These are phyloP conservation scores for Remorina albescens DNA, from an alignment of 2,797 vertebrate genomes.

Conservation along the genomic window DNA sequence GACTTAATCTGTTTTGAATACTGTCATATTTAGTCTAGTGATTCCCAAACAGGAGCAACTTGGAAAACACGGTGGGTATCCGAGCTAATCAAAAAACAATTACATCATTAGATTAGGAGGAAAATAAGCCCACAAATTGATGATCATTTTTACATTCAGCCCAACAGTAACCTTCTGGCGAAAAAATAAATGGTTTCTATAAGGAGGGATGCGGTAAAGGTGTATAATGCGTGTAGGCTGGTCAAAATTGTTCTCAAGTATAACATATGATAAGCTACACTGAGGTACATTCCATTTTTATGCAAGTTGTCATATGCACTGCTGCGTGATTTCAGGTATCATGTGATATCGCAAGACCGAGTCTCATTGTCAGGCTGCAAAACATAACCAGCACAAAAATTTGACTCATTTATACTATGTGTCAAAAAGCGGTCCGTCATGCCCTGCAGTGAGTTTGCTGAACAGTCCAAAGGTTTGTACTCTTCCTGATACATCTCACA, in stretches of 20 bases:
- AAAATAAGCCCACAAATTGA: neutral
- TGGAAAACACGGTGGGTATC: too few relatives aligned
- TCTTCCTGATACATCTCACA: slow-evolving; percentile 1
- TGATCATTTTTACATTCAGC: neutral
- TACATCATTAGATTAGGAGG: too few relatives aligned
- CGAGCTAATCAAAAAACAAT: too few relatives aligned
- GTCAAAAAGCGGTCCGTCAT: slow-evolving; percentile 14
- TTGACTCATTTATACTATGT: slow-evolving; percentile 29
- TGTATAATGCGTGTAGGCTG: too few relatives aligned
- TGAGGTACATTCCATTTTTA: neutral
- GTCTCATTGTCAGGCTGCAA: slow-evolving; percentile 30
- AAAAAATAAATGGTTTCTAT: too few relatives aligned
- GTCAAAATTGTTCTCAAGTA: neutral
- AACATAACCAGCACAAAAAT: slow-evolving; percentile 42
- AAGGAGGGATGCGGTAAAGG: too few relatives aligned
- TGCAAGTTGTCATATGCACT: neutral
- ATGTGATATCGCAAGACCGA: slow-evolving; percentile 6
- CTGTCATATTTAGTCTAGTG: neutral
- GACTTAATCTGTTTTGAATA: neutral
- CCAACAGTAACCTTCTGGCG: too few relatives aligned
- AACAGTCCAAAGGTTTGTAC: slow-evolving; percentile 34
- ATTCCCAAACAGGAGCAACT: too few relatives aligned
- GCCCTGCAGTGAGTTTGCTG: slow-evolving; percentile 31
- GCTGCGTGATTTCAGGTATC: neutral
- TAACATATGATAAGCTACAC: neutral